Conservation (phyloP, 2,888 invertebrate genomes). For the Pyralis farinalis region DNA sequence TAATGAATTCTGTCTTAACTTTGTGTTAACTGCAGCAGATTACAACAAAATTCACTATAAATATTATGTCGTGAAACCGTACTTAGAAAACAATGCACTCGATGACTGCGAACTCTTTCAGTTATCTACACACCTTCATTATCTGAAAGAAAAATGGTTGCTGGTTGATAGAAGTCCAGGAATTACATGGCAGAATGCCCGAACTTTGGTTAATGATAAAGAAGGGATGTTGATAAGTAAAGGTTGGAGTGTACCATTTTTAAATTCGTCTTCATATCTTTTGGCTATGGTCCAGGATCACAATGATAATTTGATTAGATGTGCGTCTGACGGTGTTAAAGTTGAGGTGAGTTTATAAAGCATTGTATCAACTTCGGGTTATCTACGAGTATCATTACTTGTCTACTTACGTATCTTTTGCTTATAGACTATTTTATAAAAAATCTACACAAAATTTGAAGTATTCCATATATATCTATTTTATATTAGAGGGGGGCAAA, state of each 20-base stretch:
- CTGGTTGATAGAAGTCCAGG: not conserved
- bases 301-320: not conserved
- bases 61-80: constrained; percentile 2
- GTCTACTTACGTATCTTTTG: too few species aligned
- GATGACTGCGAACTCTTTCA: not conserved
- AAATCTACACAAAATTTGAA: too few species aligned
- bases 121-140: not conserved
- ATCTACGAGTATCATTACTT: too few species aligned
- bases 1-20: constrained; percentile 1
- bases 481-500: too few species aligned
- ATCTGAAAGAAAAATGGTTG: not conserved
- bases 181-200: not conserved
- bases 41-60: not conserved
- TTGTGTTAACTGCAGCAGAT: not conserved
- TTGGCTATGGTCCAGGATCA: not conserved
- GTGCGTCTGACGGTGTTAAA: not conserved
- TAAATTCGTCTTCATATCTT: not conserved
- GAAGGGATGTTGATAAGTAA: not conserved
- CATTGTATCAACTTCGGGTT: too few species aligned
- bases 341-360: not conserved
- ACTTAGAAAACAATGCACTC: not conserved
- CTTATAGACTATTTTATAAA: too few species aligned
- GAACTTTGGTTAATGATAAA: not conserved
- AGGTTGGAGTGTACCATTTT: not conserved
- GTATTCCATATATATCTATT: too few species aligned